Conservation (phyloP, 2,113 vertebrate species). For the Pollimyrus isidori region DNA sequence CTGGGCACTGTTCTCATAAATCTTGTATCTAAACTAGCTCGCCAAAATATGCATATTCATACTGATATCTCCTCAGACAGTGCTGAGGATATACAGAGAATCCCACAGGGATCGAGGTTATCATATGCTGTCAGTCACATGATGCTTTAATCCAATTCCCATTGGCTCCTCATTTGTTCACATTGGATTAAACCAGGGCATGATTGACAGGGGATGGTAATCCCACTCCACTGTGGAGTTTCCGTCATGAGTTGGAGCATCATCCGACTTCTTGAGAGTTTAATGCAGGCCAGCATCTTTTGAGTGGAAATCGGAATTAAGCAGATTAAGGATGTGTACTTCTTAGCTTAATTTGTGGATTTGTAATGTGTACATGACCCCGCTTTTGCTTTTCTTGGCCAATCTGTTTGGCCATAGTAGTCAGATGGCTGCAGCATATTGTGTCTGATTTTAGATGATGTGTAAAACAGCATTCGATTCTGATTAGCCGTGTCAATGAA, state of each 20-base stretch:
- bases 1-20: neutral
- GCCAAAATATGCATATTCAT: neutral
- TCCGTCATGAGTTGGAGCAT: neutral
- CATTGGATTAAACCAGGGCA: neutral
- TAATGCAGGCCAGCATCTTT: neutral
- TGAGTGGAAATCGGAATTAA: neutral
- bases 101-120: neutral
- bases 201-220: neutral
- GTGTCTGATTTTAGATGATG: neutral
- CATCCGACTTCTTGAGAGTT: neutral
- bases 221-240: neutral
- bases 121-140: neutral
- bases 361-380: neutral
- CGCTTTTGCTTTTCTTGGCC: neutral
- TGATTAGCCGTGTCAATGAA: neutral
- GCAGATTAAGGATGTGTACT: neutral
- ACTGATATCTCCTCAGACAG: neutral
- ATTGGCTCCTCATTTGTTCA: neutral
- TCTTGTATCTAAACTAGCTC: neutral
- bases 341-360: neutral
- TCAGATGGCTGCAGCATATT: neutral
- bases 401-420: neutral
- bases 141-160: neutral
- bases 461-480: neutral
- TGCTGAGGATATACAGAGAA: neutral